A percentile compares a stretch with the other conserved stretches of the same genome.
phyloP scores from a whole-genome alignment of 1,140 invertebrate species.

The Tyrophagus putrescentiae region DNA sequence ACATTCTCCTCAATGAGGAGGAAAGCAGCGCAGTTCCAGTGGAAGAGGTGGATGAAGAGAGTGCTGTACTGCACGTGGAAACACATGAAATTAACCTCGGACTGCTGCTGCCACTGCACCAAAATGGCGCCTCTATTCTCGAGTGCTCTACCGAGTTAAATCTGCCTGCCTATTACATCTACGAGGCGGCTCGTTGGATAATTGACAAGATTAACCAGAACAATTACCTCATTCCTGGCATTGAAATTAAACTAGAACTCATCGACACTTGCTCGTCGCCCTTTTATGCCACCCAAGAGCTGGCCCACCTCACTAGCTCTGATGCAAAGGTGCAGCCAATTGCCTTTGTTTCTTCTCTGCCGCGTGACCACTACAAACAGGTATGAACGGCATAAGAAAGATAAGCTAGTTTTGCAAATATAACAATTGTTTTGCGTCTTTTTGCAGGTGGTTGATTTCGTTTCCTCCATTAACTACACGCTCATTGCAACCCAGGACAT shows the following conservation, averaged over 20 bases:
- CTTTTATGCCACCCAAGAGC: slow-evolving; percentile 22
- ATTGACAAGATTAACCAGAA: slow-evolving; percentile 37
- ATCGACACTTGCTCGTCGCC: slow-evolving; percentile 31
- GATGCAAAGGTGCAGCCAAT: slow-evolving; percentile 12
- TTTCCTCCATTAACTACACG: slow-evolving; percentile 27
- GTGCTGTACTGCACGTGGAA: slow-evolving; percentile 4
- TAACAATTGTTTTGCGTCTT: background rate
- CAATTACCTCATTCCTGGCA: slow-evolving; percentile 27
- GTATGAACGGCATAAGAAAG: background rate
- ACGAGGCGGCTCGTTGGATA: slow-evolving; percentile 38
- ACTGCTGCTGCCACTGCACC: slow-evolving; percentile 30
- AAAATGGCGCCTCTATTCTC: slow-evolving; percentile 26
- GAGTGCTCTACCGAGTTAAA: slow-evolving; percentile 25
- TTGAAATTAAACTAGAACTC: slow-evolving; percentile 28
- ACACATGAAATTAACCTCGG: slow-evolving; percentile 13
- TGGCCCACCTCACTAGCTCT: slow-evolving; percentile 12
- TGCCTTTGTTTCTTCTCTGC: slow-evolving; percentile 13
- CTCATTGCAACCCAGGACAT: slow-evolving; percentile 25
- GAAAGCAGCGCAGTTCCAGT: background rate
- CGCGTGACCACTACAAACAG: slow-evolving; percentile 11
- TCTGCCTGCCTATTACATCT: slow-evolving; percentile 33
- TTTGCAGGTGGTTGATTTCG: slow-evolving; percentile 20
- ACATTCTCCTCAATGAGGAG: slow-evolving; percentile 3
- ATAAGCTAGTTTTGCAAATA: background rate
- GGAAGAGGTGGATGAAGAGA: slow-evolving; percentile 3